A percentile compares a stretch with the other conserved stretches of the same genome.
Evolutionary conservation across 2,797 vertebrate species (phyloP).

Genomic region (Cynodonichthys magdalenae): DNA sequence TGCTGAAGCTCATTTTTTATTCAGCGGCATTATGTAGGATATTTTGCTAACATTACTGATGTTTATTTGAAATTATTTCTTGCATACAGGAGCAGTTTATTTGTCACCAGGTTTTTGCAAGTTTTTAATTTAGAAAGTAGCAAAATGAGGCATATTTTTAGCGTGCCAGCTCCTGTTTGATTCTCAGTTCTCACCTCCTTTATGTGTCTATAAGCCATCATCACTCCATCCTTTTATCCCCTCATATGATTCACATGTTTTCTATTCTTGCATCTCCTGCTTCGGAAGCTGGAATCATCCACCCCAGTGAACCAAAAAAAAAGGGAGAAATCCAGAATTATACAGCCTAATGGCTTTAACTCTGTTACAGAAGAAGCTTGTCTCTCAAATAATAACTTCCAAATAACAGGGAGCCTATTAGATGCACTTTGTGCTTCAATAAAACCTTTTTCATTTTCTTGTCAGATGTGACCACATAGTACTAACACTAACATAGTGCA

Average conservation of each 20-base stretch:
- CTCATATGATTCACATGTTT: conserved; percentile 14
- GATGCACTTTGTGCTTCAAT: conserved; percentile 43
- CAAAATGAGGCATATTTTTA: conserved; percentile 5
- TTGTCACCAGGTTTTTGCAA: not conserved
- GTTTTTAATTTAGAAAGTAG: not conserved
- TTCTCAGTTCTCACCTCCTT: conserved; percentile 10
- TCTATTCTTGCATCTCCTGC: not conserved
- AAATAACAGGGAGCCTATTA: conserved; percentile 54
- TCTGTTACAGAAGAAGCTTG: conserved; percentile 38
- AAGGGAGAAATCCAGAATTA: not conserved
- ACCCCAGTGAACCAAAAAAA: conserved; percentile 12
- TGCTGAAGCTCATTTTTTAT: not conserved
- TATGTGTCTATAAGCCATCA: conserved; percentile 3
- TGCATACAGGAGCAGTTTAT: too few relatives aligned
- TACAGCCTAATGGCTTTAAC: conserved; percentile 59
- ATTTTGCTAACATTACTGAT: too few relatives aligned
- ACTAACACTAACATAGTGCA: not conserved
- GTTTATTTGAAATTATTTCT: too few relatives aligned
- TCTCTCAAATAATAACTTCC: conserved; percentile 41
- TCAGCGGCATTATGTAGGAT: too few relatives aligned
- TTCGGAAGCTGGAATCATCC: not conserved
- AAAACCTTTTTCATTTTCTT: conserved; percentile 38
- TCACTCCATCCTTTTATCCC: conserved; percentile 7
- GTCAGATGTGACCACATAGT: conserved; percentile 26
- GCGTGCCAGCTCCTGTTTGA: conserved; percentile 5